Percentiles rank a stretch among this genome's conserved stretches.
These are phyloP conservation scores for Coptodon bakossiorum DNA, from an alignment of 2,113 vertebrate genomes.

Conservation along the genomic window DNA sequence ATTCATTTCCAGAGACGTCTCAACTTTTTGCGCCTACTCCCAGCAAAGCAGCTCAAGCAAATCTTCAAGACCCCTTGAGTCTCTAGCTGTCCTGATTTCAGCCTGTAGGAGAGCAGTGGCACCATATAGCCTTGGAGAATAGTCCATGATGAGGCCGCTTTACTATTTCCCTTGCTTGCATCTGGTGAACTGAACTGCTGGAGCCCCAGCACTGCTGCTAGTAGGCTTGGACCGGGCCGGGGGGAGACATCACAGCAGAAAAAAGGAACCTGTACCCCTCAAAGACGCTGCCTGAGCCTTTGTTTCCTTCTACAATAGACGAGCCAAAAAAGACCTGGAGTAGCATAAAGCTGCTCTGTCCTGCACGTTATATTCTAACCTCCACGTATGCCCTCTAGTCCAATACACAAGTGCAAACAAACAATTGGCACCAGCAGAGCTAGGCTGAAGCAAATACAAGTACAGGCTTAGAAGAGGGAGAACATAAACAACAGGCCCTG, in stretches of 20 bases:
- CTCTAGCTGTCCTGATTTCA: conserved; percentile 42
- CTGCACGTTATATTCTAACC: not conserved
- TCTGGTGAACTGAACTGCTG: conserved; percentile 18
- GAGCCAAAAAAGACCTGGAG: not conserved
- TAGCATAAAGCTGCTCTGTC: not conserved
- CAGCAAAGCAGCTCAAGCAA: conserved; percentile 26
- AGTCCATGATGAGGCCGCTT: conserved; percentile 55
- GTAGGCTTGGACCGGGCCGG: not conserved
- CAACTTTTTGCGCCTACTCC: not conserved
- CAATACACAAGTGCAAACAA: not conserved
- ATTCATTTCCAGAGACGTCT: conserved; percentile 30
- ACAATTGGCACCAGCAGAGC: not conserved
- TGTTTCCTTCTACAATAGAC: conserved; percentile 46
- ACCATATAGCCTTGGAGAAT: conserved; percentile 24
- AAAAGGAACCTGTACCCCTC: conserved; percentile 34
- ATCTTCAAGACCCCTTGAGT: conserved; percentile 34
- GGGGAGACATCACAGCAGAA: not conserved
- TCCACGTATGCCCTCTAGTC: not conserved
- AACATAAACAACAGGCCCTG: conserved; percentile 22
- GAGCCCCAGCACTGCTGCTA: conserved; percentile 10
- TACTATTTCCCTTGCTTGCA: not conserved
- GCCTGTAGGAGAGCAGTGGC: not conserved
- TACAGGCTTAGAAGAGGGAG: not conserved
- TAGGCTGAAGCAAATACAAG: conserved; percentile 10
- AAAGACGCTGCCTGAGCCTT: conserved; percentile 27